These are phyloP conservation scores for Augiades crinisus DNA, from an alignment of 2,888 invertebrate genomes.

Conservation along the genomic window DNA sequence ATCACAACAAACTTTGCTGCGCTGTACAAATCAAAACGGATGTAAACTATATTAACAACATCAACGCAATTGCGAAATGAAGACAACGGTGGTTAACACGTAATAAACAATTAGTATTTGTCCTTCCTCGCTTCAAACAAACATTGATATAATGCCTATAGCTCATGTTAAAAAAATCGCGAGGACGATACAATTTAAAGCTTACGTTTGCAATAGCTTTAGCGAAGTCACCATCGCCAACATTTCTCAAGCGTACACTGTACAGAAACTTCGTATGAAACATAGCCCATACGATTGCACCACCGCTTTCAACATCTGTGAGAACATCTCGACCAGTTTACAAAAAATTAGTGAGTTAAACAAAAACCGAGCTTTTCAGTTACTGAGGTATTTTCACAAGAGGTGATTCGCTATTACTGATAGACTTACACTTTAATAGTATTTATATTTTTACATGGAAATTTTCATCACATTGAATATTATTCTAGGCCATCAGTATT, in stretches of 20 bases:
- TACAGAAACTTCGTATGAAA: slow-evolving; percentile 14
- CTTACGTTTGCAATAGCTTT: no score
- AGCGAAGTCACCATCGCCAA: slow-evolving; percentile 7
- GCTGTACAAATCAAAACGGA: slow-evolving; percentile 3
- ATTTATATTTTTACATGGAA: slow-evolving; percentile 82
- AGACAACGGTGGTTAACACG: slow-evolving; percentile 6
- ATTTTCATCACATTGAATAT: slow-evolving; percentile 78
- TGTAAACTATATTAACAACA: slow-evolving; percentile 10
- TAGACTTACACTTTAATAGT: slow-evolving; percentile 73
- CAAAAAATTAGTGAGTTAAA: slow-evolving; percentile 29
- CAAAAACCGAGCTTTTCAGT: slow-evolving; percentile 62
- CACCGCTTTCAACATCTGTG: slow-evolving; percentile 34
- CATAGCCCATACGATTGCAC: slow-evolving; percentile 9
- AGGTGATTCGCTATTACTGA: slow-evolving; percentile 78
- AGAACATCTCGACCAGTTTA: slow-evolving; percentile 24
- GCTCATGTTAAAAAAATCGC: slow-evolving; percentile 1
- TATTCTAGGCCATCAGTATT: slow-evolving; percentile 76
- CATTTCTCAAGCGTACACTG: slow-evolving; percentile 19
- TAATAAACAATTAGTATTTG: slow-evolving; percentile 8
- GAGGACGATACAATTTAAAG: slow-evolving; percentile 1
- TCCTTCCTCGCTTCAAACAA: no score
- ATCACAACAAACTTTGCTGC: slow-evolving; percentile 16
- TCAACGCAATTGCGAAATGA: slow-evolving; percentile 19
- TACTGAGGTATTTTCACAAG: slow-evolving; percentile 79
- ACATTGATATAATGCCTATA: no score